phyloP scores from a whole-genome alignment of 2,888 invertebrate species.

The Coremacera marginata region DNA sequence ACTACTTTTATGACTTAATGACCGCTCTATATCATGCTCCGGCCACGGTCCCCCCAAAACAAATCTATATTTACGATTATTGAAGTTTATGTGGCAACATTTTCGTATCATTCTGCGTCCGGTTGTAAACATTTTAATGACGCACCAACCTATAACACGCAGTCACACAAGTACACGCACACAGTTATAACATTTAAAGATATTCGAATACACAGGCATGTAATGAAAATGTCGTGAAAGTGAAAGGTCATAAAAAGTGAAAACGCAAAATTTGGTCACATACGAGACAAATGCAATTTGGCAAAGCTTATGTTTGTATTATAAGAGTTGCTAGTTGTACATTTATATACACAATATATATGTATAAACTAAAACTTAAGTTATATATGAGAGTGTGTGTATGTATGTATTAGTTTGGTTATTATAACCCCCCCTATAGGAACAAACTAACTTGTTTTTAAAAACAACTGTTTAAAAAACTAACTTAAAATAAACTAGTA shows the following conservation, averaged over 20 bases:
- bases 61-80: slow-evolving; percentile 56
- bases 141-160: not conserved
- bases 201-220: slow-evolving; percentile 1
- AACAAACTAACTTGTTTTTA: too few relatives aligned
- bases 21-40: not conserved
- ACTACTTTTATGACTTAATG: not conserved
- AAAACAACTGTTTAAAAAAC: too few relatives aligned
- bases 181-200: not conserved
- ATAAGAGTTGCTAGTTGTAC: too few relatives aligned
- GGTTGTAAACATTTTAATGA: slow-evolving; percentile 46
- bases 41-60: slow-evolving; percentile 4
- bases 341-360: not conserved
- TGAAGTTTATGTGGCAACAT: slow-evolving; percentile 55
- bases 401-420: not conserved
- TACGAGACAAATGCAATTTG: not conserved
- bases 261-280: slow-evolving; percentile 12
- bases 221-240: slow-evolving; percentile 27
- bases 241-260: slow-evolving; percentile 34
- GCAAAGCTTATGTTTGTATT: not conserved
- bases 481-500: too few relatives aligned
- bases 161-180: not conserved
- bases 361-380: too few relatives aligned
- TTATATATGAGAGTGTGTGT: not conserved
- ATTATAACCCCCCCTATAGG: too few relatives aligned
- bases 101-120: slow-evolving; percentile 53